A percentile compares a stretch with the other conserved stretches of the same genome.
These are phyloP conservation scores for Larimichthys polyactis DNA, from an alignment of 2,113 vertebrate species.

Conservation along the genomic window DNA sequence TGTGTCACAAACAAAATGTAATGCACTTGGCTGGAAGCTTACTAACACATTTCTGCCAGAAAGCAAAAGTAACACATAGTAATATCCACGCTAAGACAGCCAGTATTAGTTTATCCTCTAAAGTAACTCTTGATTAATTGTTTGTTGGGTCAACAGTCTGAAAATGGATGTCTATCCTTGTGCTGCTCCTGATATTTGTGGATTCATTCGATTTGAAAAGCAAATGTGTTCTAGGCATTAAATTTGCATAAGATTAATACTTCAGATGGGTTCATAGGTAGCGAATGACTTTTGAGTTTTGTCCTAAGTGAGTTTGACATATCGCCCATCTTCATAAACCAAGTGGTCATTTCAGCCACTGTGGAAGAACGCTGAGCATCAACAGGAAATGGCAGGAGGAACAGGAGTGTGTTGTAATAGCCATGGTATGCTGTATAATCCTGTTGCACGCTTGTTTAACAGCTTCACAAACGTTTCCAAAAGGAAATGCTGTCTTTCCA, in stretches of 20 bases:
- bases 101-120: neutral
- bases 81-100: neutral
- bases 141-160: neutral
- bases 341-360: slow-evolving; percentile 20
- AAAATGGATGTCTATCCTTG: neutral
- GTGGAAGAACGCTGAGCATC: slow-evolving; percentile 54
- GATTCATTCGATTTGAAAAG: neutral
- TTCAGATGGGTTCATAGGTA: neutral
- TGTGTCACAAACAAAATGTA: neutral
- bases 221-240: neutral
- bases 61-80: neutral
- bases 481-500: slow-evolving; percentile 55
- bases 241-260: neutral
- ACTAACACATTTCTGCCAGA: neutral
- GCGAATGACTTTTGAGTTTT: neutral
- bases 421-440: slow-evolving; percentile 67
- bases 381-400: slow-evolving; percentile 71
- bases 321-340: slow-evolving; percentile 31
- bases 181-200: neutral
- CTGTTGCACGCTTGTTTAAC: slow-evolving; percentile 67
- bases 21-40: neutral
- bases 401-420: slow-evolving; percentile 59
- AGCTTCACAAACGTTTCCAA: slow-evolving; percentile 48
- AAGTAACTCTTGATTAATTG: neutral
- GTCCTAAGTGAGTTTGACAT: slow-evolving; percentile 37